Evolutionary conservation across 2,888 invertebrate species (phyloP).

Genomic region (Scaptomyza flava): DNA sequence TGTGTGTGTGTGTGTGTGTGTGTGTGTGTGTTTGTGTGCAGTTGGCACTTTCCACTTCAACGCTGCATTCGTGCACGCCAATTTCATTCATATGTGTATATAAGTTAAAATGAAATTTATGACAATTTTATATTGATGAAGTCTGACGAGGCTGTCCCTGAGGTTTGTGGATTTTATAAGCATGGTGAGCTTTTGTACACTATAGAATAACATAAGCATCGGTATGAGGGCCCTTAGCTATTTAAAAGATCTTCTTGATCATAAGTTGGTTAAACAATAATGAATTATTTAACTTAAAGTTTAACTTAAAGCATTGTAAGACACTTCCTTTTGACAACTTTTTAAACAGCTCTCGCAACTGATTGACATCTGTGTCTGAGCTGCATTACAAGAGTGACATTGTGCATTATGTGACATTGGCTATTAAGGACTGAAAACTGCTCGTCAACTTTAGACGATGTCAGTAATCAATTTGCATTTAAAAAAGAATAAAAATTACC

Average conservation of each 20-base stretch:
- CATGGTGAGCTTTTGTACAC: conserved; percentile 12
- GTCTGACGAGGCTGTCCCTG: conserved; percentile 58
- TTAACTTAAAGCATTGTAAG: background rate
- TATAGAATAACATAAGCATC: background rate
- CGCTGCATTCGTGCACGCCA: conserved; percentile 66
- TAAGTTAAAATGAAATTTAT: conserved; percentile 73
- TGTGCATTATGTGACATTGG: conserved; percentile 58
- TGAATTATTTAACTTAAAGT: no score
- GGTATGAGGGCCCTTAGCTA: background rate
- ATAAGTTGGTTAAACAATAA: background rate
- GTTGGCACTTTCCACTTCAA: conserved; percentile 72
- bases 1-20: conserved; percentile 4
- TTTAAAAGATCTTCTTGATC: background rate
- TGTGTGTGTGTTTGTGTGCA: conserved; percentile 27
- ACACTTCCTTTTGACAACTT: background rate
- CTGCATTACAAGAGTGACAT: conserved; percentile 15
- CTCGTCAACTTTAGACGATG: conserved; percentile 60
- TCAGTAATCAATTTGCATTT: conserved; percentile 76
- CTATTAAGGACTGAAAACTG: conserved; percentile 68
- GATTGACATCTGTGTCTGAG: conserved; percentile 20
- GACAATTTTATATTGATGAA: conserved; percentile 80
- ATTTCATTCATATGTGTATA: conserved; percentile 27
- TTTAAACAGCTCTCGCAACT: conserved; percentile 25
- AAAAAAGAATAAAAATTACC: conserved; percentile 9
- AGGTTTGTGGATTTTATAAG: conserved; percentile 50